Evolutionary conservation across 2,888 invertebrate genomes (phyloP).

Genomic region (Eubasilissa splendida): DNA sequence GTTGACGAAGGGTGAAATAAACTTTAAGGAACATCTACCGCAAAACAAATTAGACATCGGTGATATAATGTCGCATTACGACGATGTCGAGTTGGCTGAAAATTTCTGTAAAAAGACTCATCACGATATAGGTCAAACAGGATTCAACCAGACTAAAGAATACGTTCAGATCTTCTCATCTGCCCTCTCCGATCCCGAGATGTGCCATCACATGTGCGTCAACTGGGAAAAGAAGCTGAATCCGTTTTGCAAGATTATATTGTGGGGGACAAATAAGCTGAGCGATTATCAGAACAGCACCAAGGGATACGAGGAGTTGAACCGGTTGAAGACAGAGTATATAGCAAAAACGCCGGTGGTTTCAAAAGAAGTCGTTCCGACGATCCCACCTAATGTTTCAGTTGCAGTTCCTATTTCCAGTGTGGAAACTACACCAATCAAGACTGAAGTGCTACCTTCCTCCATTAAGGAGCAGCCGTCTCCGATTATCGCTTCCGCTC

Average conservation of each 20-base stretch:
- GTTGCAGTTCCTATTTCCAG: too few relatives aligned
- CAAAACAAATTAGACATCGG: slow-evolving; percentile 14
- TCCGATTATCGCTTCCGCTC: too few relatives aligned
- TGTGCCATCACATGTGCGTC: slow-evolving; percentile 13
- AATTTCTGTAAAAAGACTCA: slow-evolving; percentile 38
- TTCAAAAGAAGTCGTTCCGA: not conserved
- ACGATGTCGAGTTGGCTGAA: slow-evolving; percentile 5
- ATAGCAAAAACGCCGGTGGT: not conserved
- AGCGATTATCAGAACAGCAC: slow-evolving; percentile 1
- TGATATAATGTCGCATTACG: not conserved
- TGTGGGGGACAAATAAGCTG: slow-evolving; percentile 32
- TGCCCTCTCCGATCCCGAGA: slow-evolving; percentile 12
- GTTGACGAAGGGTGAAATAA: not conserved
- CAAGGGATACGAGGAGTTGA: not conserved
- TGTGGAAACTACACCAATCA: too few relatives aligned
- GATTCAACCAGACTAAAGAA: slow-evolving; percentile 12
- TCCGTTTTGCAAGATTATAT: slow-evolving; percentile 42
- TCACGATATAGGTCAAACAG: slow-evolving; percentile 5
- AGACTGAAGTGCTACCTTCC: too few relatives aligned
- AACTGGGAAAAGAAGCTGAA: slow-evolving; percentile 16
- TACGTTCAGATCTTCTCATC: slow-evolving; percentile 23
- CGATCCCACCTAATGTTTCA: not conserved
- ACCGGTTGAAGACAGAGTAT: not conserved
- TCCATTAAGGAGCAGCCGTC: too few relatives aligned
- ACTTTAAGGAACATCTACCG: not conserved